Conservation (phyloP, 2,888 invertebrate species). For the Pterostichus niger region DNA sequence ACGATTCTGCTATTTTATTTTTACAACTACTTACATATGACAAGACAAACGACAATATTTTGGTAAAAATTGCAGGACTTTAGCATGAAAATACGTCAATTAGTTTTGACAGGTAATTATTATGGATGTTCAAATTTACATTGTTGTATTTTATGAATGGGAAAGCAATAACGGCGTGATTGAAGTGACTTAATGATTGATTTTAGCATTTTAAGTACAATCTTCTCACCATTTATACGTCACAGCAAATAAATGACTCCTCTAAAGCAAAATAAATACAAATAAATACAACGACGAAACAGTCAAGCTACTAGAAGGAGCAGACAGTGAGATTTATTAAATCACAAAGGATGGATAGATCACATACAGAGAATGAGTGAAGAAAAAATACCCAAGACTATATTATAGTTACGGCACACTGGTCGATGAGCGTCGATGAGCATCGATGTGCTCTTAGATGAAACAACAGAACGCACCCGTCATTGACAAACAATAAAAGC, state of each 20-base stretch:
- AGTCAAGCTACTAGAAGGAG: no score
- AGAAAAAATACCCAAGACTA: no score
- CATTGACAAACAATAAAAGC: no score
- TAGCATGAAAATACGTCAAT: constrained; percentile 26
- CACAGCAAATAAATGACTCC: not conserved
- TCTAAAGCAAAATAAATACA: no score
- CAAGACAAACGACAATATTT: constrained; percentile 29
- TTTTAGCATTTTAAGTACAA: constrained; percentile 10
- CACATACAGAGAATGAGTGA: no score
- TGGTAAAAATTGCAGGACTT: not conserved
- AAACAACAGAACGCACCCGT: no score
- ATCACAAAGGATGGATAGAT: no score
- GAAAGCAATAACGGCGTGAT: constrained; percentile 1
- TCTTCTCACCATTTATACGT: not conserved
- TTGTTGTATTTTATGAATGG: constrained; percentile 11
- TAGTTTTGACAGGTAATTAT: constrained; percentile 20
- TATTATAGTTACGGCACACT: no score
- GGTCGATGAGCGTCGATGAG: no score
- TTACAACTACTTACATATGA: constrained; percentile 26
- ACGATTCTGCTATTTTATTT: constrained; percentile 43
- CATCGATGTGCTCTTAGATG: no score
- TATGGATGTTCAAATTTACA: not conserved
- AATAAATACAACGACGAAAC: no score
- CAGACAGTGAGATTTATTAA: no score
- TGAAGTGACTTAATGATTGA: not conserved